These are phyloP conservation scores for Conchocele bisecta DNA, from an alignment of 2,888 invertebrate genomes.

Conservation along the genomic window DNA sequence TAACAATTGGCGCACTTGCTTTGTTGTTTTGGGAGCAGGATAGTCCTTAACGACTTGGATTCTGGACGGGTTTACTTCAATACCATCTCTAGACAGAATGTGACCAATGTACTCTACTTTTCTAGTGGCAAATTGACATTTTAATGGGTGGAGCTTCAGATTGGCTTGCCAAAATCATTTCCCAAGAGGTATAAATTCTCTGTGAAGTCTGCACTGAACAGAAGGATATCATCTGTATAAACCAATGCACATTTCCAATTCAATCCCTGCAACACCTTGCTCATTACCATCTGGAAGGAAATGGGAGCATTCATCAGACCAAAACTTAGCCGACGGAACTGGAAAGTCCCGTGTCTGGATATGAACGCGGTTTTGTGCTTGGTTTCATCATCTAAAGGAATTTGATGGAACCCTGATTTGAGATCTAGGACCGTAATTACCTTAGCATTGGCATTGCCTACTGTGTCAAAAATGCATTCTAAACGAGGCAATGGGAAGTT, in stretches of 20 bases:
- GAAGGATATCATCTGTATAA: slow-evolving; percentile 60
- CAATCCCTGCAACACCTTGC: slow-evolving; percentile 6
- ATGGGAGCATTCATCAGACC: slow-evolving; percentile 31
- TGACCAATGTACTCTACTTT: slow-evolving; percentile 38
- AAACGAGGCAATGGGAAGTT: slow-evolving; percentile 2
- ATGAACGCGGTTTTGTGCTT: slow-evolving; percentile 35
- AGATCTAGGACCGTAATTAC: slow-evolving; percentile 27
- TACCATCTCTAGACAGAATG: slow-evolving; percentile 41
- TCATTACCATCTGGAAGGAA: slow-evolving; percentile 33
- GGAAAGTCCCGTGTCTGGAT: slow-evolving; percentile 24
- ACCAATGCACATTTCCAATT: slow-evolving; percentile 54
- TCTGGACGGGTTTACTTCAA: slow-evolving; percentile 46
- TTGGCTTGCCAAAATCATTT: slow-evolving; percentile 30
- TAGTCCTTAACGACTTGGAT: slow-evolving; percentile 33
- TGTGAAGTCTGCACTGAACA: slow-evolving; percentile 26
- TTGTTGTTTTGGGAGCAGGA: slow-evolving; percentile 45
- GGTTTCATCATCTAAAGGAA: slow-evolving; percentile 27
- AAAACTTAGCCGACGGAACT: slow-evolving; percentile 31
- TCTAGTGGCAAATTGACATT: slow-evolving; percentile 34
- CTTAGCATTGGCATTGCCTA: slow-evolving; percentile 20
- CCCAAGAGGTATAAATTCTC: slow-evolving; percentile 29
- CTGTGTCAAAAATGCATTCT: slow-evolving; percentile 42
- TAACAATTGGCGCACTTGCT: slow-evolving; percentile 37
- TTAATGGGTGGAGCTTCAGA: slow-evolving; percentile 37
- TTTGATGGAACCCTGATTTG: slow-evolving; percentile 29